These are phyloP conservation scores for Chouioia cunea DNA, from an alignment of 2,888 invertebrate genomes.

Conservation along the genomic window DNA sequence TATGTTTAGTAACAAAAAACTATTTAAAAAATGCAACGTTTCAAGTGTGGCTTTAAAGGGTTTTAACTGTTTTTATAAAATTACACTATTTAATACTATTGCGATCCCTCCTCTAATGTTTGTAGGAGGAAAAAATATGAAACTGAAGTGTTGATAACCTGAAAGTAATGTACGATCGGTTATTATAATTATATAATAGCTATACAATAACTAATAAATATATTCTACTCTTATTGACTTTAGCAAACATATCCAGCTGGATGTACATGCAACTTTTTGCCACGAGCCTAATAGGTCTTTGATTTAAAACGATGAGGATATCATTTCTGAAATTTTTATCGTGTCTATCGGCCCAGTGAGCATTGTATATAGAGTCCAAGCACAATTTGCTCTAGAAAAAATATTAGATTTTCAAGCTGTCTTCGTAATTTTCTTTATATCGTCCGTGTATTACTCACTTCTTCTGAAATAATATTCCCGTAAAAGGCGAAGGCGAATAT, in stretches of 20 bases:
- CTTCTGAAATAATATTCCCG: too few species aligned
- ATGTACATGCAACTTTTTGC: slow-evolving; percentile 5
- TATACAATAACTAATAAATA: neutral
- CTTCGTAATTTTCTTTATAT: too few species aligned
- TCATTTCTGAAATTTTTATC: neutral
- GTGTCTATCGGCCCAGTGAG: neutral
- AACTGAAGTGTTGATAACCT: slow-evolving; percentile 31
- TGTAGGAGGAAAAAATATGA: slow-evolving; percentile 33
- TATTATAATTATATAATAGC: neutral
- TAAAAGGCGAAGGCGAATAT: too few species aligned
- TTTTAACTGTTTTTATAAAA: too few species aligned
- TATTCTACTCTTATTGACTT: slow-evolving; percentile 1
- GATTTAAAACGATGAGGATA: neutral
- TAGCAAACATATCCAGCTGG: slow-evolving; percentile 31
- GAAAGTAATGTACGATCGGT: neutral
- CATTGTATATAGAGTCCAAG: neutral
- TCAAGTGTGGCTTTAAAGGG: too few species aligned
- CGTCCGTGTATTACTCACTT: too few species aligned
- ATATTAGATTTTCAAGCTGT: neutral
- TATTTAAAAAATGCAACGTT: too few species aligned
- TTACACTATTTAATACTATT: too few species aligned
- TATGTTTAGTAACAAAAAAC: too few species aligned
- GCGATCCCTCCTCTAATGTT: slow-evolving; percentile 15
- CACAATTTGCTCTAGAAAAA: neutral
- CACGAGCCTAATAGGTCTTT: neutral